These are phyloP conservation scores for Crotalus horridus DNA, from an alignment of 2,113 vertebrate species.

Conservation along the genomic window DNA sequence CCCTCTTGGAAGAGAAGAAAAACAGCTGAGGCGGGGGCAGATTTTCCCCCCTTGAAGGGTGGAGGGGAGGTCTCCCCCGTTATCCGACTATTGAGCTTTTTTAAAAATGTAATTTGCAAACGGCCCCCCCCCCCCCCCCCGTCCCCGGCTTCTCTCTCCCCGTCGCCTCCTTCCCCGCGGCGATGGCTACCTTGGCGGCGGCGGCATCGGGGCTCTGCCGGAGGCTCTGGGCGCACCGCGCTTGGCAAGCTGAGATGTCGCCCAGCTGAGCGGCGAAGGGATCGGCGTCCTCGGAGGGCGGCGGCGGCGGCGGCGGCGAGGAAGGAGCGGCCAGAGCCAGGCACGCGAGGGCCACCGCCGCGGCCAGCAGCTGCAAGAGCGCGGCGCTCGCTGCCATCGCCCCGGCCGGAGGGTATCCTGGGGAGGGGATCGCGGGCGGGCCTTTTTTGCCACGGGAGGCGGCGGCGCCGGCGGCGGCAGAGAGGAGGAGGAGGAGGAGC, in stretches of 20 bases:
- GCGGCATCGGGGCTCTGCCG: neutral
- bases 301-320: neutral
- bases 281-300: conserved; percentile 62
- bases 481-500: neutral
- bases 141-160: neutral
- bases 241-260: conserved; percentile 84
- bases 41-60: neutral
- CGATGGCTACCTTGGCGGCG: neutral
- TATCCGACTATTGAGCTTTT: neutral
- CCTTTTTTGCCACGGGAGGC: conserved; percentile 20
- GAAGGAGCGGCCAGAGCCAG: neutral
- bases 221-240: conserved; percentile 69
- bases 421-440: neutral
- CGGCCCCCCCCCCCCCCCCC: too few species aligned
- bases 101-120: neutral
- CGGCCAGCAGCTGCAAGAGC: neutral
- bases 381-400: neutral
- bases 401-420: neutral
- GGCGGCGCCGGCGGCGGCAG: neutral
- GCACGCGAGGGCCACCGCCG: neutral
- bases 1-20: neutral
- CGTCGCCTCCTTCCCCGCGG: too few species aligned
- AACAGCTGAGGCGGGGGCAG: neutral
- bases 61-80: neutral
- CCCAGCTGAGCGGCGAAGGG: conserved; percentile 82